Conservation (phyloP, 2,888 invertebrate genomes). For the Nesidiocoris tenuis region DNA sequence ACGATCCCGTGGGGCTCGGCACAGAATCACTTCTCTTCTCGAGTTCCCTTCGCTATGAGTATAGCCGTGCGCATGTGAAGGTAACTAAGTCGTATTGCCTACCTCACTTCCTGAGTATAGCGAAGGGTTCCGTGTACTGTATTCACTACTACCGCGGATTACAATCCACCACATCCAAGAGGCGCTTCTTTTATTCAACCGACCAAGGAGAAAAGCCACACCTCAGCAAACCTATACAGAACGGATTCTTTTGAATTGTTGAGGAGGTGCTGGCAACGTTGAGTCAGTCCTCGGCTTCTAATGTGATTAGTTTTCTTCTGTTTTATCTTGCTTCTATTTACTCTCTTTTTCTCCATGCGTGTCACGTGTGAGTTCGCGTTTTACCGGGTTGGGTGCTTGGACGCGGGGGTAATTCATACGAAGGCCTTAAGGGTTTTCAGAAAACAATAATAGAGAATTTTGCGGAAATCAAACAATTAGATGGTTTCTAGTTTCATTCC, state of each 20-base stretch:
- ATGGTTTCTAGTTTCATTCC: no score
- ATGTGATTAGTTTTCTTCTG: background rate
- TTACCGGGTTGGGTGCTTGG: no score
- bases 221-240: background rate
- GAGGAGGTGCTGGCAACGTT: background rate
- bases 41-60: background rate
- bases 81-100: no score
- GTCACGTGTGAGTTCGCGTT: no score
- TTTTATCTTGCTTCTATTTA: background rate
- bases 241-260: background rate
- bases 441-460: no score
- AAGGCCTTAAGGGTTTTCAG: no score
- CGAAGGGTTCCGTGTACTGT: background rate
- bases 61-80: background rate
- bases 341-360: no score
- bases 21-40: background rate
- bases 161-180: background rate
- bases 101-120: no score
- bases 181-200: background rate
- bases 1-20: background rate
- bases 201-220: background rate
- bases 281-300: background rate
- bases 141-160: background rate
- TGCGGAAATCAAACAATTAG: no score
- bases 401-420: no score